Base-by-base conservation (phyloP, 2,113 vertebrate genomes). In the Desmodus rotundus region DNA sequence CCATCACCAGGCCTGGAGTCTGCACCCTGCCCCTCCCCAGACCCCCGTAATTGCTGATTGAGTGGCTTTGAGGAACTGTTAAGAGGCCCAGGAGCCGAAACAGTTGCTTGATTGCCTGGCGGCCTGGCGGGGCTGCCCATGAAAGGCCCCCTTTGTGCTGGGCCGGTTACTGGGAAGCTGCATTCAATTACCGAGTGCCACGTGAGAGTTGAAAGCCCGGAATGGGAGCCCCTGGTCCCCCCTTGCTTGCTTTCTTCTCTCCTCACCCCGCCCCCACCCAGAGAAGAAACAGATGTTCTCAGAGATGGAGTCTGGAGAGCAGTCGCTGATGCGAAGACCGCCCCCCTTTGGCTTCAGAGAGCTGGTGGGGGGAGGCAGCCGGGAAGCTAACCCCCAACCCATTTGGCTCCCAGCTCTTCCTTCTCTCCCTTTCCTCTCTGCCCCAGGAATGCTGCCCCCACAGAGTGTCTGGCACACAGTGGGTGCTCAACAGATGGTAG, bases 61-160 rank as follows among this genome's bases (percentile, higher is more conserved):
- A 98, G 98, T 94, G 97, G 89, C 98, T 97, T 97, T 97, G 97
- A 98, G 98, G 94, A 96, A 97, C 98, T 86, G 97, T 97, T 95
- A 97, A 97, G 97, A 98, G 98, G 96, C 38, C 89, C 76, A 14
- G 89, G 96, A 96, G 96, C 97, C 54, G 96, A 95, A 63, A 97
- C 97, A 65, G 97, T 86, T 54, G 4, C 96, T 77, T 93, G 96
- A 97, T 93, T 77, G 95, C 96, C 97, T 87, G 68, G 63, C 92
- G 41, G 95, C 83, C 96, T 14, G 38, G 95, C 61, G 12, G 96
- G 87, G 19, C 38, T 11, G 97, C 74, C 86, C 61, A 33, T 98
- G 98, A 98, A 98, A 97, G 97, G 97, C 90, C 91, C 96, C 16
- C 98, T 98, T 98, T 98, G 98, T 98, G 97, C 84, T 70, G 73